Base-by-base conservation (phyloP, 2,797 vertebrate genomes). In the Ambastaia sidthimunki region DNA sequence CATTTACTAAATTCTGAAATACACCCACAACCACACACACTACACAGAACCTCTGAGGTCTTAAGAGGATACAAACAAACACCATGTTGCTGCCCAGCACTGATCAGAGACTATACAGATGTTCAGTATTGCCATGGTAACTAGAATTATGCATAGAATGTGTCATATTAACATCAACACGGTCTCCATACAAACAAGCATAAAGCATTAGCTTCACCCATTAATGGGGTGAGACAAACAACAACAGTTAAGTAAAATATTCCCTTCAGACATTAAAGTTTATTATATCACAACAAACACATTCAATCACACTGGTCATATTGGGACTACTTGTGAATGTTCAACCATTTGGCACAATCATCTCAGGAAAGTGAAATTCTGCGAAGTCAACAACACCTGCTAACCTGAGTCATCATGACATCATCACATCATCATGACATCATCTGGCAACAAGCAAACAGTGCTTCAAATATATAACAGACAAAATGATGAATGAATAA, bases 21-120 rank as follows among this genome's bases (percentile, higher is more conserved):
- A 37, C 34, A 37, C 77, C 12, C 48, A 57, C 47, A 23, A 34
- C 48, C 28, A 71, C 23, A 75, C 34, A 81, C 21, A 71, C 57
- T 18, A 1, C 15, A 68, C 66, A 68, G 31, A 50, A 16, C 16
- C 48, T 50, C 21, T 52, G 47, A 52, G 21, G 23, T 54, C 18
- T 67, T 74, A 50, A 75, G 63, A 80, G 63, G 65, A 74, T 75
- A 69, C 69, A 80, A 31, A 48, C 52, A 16, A 1, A 80, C 57
- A 19, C 19, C 34, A 37, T 7, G 34, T 37, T 37, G 34, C 34
- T 28, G 28, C 19, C 11, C 37, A 6, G 62, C 60, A 78, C 52
- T 63, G 5, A 74, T 66, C 60, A 65, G 13, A 62, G 72, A 47
- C 44, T 18, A 66, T 54, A 75, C 25, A 54, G 73, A 75, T 66